phyloP scores from a whole-genome alignment of 2,797 vertebrate genomes.

The Ataeniobius toweri region DNA sequence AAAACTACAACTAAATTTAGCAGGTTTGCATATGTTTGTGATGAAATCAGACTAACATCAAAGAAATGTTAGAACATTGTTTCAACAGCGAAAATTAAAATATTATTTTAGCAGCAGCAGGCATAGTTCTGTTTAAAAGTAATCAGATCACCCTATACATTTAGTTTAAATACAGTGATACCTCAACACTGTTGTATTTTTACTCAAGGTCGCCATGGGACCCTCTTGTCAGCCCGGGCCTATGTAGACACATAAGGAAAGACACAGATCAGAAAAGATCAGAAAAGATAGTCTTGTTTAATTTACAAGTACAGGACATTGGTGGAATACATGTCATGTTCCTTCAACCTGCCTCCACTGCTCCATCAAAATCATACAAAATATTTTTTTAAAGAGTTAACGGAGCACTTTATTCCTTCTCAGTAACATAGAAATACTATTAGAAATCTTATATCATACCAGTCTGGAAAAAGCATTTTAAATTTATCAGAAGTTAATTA shows the following conservation, averaged over 20 bases:
- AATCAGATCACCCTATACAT: too few species aligned
- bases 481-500: conserved; percentile 22
- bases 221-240: neutral
- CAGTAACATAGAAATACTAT: conserved; percentile 33
- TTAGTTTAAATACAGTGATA: neutral
- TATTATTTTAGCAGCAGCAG: neutral
- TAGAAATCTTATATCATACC: conserved; percentile 21
- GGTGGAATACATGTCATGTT: conserved; percentile 53
- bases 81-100: neutral
- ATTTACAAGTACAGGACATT: conserved; percentile 56
- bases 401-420: conserved; percentile 10
- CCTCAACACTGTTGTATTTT: neutral
- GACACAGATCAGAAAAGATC: conserved; percentile 37
- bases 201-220: neutral
- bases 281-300: conserved; percentile 56
- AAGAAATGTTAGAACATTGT: neutral
- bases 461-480: conserved; percentile 21
- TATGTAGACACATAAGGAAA: neutral
- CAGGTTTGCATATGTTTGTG: neutral
- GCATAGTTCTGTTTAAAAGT: too few species aligned
- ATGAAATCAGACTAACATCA: neutral
- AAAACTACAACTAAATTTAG: neutral
- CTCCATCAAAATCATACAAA: conserved; percentile 17
- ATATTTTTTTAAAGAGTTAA: conserved; percentile 2
- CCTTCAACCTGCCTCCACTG: neutral